phyloP scores from a whole-genome alignment of 2,113 vertebrate species.

The Cygnus buccinator region DNA sequence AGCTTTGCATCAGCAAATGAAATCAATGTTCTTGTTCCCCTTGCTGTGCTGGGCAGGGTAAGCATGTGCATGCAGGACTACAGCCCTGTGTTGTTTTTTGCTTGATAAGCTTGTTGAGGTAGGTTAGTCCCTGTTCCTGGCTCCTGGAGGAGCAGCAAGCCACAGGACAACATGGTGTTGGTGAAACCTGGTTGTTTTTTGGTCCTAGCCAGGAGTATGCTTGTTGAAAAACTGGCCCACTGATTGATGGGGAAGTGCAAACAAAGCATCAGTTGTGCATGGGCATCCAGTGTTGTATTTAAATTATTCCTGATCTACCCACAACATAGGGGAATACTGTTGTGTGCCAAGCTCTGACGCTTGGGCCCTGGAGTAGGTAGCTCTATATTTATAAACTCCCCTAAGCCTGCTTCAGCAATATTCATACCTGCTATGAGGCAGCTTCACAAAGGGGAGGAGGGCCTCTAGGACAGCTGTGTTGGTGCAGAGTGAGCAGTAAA shows the following conservation, averaged over 20 bases:
- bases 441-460: accelerated
- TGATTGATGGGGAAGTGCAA: no score
- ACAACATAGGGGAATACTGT: accelerated
- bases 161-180: no score
- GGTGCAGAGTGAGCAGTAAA: background rate
- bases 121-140: background rate
- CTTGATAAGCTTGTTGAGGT: background rate
- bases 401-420: background rate
- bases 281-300: background rate
- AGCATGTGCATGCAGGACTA: no score
- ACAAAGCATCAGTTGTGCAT: no score
- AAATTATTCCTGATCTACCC: no score
- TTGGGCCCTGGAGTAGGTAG: no score
- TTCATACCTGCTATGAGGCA: background rate
- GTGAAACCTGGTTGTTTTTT: background rate
- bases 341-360: no score
- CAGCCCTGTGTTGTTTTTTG: background rate
- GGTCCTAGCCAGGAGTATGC: no score
- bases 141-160: background rate
- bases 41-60: background rate
- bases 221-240: background rate
- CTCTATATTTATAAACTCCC: background rate
- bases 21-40: background rate
- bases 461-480: accelerated
- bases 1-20: background rate